These are phyloP conservation scores for Bombus consobrinus DNA, from an alignment of 1,140 invertebrate species.

Conservation along the genomic window DNA sequence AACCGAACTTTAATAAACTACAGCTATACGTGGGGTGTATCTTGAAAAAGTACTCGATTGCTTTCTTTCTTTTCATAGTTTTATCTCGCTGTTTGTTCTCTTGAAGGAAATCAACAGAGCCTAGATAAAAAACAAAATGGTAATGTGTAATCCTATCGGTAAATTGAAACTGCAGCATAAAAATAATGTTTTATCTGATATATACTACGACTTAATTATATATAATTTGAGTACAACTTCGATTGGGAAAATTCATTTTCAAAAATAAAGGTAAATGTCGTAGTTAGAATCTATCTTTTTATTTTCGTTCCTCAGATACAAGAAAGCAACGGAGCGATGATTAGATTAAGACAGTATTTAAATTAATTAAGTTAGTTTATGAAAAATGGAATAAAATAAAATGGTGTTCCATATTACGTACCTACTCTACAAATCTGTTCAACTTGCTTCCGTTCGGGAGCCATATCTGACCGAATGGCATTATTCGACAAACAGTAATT, in stretches of 20 bases:
- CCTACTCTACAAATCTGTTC: conserved; percentile 66
- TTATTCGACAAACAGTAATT: conserved; percentile 75
- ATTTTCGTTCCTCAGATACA: neutral
- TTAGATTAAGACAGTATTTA: neutral
- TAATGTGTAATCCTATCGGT: neutral
- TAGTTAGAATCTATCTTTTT: neutral
- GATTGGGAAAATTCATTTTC: neutral
- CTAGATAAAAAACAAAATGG: conserved; percentile 39
- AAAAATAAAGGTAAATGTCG: neutral
- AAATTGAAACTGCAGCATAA: too few species aligned
- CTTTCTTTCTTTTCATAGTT: neutral
- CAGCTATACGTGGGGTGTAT: neutral
- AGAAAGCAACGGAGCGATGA: neutral
- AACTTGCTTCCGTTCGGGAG: conserved; percentile 56
- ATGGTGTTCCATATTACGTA: neutral
- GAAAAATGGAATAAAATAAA: neutral
- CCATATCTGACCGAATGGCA: conserved; percentile 53
- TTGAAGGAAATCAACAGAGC: neutral
- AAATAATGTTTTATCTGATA: neutral
- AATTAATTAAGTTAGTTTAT: neutral
- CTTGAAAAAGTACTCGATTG: neutral
- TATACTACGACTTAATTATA: neutral
- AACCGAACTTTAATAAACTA: conserved; percentile 70
- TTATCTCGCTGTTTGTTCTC: neutral
- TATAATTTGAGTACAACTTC: neutral